phyloP scores from a whole-genome alignment of 2,113 vertebrate species.

The Notothenia coriiceps region DNA sequence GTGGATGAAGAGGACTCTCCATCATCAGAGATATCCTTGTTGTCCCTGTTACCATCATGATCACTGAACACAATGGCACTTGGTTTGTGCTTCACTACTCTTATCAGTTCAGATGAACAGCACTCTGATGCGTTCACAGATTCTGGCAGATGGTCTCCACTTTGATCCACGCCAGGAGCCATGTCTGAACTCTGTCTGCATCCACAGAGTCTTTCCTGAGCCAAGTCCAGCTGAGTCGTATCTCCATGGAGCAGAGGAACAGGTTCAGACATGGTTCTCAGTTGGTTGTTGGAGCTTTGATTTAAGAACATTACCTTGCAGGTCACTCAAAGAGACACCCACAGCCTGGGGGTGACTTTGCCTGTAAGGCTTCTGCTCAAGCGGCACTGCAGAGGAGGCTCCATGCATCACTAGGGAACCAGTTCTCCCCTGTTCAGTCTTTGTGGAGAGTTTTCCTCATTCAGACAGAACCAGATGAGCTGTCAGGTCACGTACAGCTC shows the following conservation, averaged over 20 bases:
- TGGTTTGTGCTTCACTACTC: slow-evolving; percentile 81
- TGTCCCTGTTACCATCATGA: slow-evolving; percentile 15
- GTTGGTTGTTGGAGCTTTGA: slow-evolving; percentile 10
- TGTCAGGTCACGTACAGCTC: background rate
- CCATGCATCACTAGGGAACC: slow-evolving; percentile 38
- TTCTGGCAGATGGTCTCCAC: background rate
- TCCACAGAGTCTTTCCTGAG: slow-evolving; percentile 36
- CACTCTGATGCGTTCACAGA: slow-evolving; percentile 29
- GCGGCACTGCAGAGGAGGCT: slow-evolving; percentile 29
- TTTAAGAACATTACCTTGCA: slow-evolving; percentile 38
- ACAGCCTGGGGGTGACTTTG: slow-evolving; percentile 32
- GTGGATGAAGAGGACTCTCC: slow-evolving; percentile 65
- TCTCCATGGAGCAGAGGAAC: slow-evolving; percentile 23
- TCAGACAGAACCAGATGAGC: background rate
- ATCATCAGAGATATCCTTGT: slow-evolving; percentile 52
- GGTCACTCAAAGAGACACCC: slow-evolving; percentile 31
- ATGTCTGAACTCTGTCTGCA: slow-evolving; percentile 17
- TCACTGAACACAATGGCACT: slow-evolving; percentile 84
- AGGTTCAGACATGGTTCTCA: slow-evolving; percentile 59
- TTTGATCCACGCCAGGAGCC: slow-evolving; percentile 11
- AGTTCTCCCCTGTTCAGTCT: slow-evolving; percentile 20
- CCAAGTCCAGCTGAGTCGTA: background rate
- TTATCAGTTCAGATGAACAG: slow-evolving; percentile 59
- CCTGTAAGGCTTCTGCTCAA: slow-evolving; percentile 36
- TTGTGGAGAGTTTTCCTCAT: background rate